These are phyloP conservation scores for Agriopis leucophaearia DNA, from an alignment of 2,888 invertebrate species.

Conservation along the genomic window DNA sequence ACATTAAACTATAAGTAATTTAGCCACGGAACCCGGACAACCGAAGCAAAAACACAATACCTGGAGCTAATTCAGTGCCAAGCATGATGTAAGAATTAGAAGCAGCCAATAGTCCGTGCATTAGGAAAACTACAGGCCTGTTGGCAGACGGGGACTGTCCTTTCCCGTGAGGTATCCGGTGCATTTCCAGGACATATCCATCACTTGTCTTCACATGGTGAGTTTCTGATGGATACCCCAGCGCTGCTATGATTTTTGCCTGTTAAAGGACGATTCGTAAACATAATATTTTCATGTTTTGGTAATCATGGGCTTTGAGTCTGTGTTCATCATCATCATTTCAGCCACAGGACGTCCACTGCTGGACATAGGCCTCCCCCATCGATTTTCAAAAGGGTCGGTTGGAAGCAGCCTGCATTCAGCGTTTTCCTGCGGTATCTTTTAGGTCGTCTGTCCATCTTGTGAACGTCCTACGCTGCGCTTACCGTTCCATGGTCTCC, in stretches of 20 bases:
- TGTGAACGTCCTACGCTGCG: too few species aligned
- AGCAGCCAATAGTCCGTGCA: conserved; percentile 64
- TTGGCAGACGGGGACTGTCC: conserved; percentile 32
- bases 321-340: too few species aligned
- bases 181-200: conserved; percentile 67
- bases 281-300: not conserved
- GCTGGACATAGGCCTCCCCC: too few species aligned
- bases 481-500: too few species aligned
- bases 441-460: too few species aligned
- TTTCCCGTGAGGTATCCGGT: conserved; percentile 63
- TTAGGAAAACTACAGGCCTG: conserved; percentile 64
- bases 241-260: conserved; percentile 52
- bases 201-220: conserved; percentile 64
- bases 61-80: conserved; percentile 59
- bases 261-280: conserved; percentile 35
- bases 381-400: too few species aligned
- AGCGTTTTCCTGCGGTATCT: too few species aligned
- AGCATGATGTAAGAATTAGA: conserved; percentile 55
- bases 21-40: not conserved
- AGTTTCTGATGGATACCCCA: conserved; percentile 62
- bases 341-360: too few species aligned
- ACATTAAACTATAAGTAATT: too few species aligned
- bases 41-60: conserved; percentile 43
- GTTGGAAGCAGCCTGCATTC: too few species aligned
- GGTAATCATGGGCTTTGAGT: too few species aligned